Evolutionary conservation across 2,888 invertebrate genomes (phyloP).

Genomic region (Rosalia funebris): DNA sequence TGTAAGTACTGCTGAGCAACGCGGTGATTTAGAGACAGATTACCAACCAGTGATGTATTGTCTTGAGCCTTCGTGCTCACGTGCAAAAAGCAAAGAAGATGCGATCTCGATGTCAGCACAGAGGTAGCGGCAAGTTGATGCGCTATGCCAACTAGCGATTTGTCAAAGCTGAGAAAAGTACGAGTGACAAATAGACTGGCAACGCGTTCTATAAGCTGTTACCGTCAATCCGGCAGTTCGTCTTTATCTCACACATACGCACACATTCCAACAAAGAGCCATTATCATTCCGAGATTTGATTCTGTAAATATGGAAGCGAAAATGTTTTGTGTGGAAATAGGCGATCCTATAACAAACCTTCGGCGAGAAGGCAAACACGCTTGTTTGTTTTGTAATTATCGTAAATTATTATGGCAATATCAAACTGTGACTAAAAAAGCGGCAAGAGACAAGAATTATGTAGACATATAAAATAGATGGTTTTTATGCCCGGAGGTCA

Average conservation of each 20-base stretch:
- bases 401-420: constrained; percentile 11
- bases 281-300: constrained; percentile 2
- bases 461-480: constrained; percentile 7
- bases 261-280: background rate
- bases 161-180: constrained; percentile 42
- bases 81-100: constrained; percentile 20
- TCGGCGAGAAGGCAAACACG: constrained; percentile 7
- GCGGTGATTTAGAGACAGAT: constrained; percentile 11
- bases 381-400: constrained; percentile 17
- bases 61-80: constrained; percentile 8
- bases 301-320: background rate
- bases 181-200: constrained; percentile 43
- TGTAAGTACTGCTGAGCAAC: no score
- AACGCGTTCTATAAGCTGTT: constrained; percentile 37
- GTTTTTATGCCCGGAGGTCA: constrained; percentile 19
- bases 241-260: background rate
- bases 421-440: constrained; percentile 12
- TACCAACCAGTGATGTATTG: constrained; percentile 15
- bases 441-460: constrained; percentile 6
- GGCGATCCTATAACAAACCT: background rate
- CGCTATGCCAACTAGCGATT: constrained; percentile 37
- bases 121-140: constrained; percentile 30
- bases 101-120: constrained; percentile 7
- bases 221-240: constrained; percentile 29
- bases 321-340: background rate